A percentile compares a stretch with the other conserved stretches of the same genome.
phyloP scores from a whole-genome alignment of 1,140 invertebrate species.

The Bombus sibiricus region DNA sequence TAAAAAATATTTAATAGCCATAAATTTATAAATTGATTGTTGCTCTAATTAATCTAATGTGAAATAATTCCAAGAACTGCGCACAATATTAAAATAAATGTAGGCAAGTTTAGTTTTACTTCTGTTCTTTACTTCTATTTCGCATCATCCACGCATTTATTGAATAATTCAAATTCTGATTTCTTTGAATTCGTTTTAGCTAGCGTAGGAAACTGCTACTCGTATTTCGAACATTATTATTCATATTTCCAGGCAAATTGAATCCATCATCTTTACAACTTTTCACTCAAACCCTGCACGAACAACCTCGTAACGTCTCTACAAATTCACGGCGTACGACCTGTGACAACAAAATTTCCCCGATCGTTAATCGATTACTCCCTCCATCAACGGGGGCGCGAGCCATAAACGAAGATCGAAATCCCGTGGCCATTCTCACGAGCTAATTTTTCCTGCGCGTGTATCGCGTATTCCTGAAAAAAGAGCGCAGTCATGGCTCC shows the following conservation, averaged over 20 bases:
- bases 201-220: not conserved
- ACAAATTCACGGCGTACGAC: not conserved
- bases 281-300: not conserved
- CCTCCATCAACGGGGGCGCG: not conserved
- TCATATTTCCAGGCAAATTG: not conserved
- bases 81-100: not conserved
- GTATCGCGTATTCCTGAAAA: not conserved
- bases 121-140: not conserved
- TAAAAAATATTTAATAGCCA: too few species aligned
- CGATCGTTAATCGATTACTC: constrained; percentile 17
- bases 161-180: not conserved
- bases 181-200: not conserved
- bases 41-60: not conserved
- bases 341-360: constrained; percentile 1
- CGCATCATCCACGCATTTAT: too few species aligned
- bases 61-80: not conserved
- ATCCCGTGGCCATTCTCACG: constrained; percentile 6
- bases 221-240: not conserved
- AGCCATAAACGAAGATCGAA: constrained; percentile 24
- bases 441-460: constrained; percentile 6
- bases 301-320: not conserved
- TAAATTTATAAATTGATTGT: too few species aligned
- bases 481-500: not conserved
- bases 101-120: not conserved
- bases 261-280: not conserved